Evolutionary conservation across 2,113 vertebrate genomes (phyloP).

Genomic region (Sialia sialis): DNA sequence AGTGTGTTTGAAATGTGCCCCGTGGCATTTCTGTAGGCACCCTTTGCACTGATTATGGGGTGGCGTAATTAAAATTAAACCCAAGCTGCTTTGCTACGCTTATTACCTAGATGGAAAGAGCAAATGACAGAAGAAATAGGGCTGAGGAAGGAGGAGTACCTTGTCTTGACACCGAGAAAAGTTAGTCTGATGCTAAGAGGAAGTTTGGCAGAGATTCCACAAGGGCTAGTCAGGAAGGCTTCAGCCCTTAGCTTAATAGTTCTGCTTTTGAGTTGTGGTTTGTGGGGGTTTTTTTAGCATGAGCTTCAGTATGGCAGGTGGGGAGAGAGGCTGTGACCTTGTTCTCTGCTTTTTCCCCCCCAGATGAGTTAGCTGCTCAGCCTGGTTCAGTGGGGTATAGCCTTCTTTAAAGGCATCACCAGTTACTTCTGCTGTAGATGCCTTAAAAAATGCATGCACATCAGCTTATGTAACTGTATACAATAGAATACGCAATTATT

Average conservation of each 20-base stretch:
- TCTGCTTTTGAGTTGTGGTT: background rate
- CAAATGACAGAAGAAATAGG: background rate
- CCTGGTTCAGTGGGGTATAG: background rate
- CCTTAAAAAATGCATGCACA: background rate
- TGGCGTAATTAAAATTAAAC: background rate
- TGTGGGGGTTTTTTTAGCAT: background rate
- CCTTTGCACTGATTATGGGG: fast-evolving
- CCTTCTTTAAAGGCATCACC: background rate
- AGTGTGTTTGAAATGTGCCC: background rate
- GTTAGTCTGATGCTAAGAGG: background rate
- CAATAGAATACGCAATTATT: background rate
- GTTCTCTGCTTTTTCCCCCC: background rate
- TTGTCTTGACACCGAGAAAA: background rate
- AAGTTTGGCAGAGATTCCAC: background rate
- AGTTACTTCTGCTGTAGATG: background rate
- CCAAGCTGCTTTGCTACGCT: background rate
- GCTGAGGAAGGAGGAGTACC: background rate
- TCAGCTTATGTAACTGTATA: background rate
- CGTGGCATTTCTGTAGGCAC: background rate
- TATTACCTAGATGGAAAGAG: background rate
- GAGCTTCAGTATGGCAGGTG: background rate
- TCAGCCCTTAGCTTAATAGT: background rate
- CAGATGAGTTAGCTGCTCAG: no score
- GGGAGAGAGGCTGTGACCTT: background rate
- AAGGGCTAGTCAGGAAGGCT: background rate